Percentiles rank a stretch among this genome's conserved stretches.
Conservation (phyloP, 2,888 invertebrate genomes). For the Microdon myrmicae region DNA sequence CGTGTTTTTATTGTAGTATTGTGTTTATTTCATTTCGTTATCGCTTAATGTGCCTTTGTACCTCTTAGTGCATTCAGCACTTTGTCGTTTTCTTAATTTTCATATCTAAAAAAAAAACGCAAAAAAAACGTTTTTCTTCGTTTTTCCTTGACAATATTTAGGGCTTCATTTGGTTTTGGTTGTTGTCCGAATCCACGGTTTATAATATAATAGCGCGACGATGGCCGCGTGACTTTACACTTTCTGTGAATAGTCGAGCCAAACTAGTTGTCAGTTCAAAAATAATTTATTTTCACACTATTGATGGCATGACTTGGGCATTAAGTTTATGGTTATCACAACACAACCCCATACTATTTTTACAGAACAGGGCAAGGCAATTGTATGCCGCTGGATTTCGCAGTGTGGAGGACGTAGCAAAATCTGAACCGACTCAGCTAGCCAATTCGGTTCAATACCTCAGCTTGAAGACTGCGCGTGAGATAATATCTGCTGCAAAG, state of each 20-base stretch:
- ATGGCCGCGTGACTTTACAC: not conserved
- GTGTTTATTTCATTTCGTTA: too few species aligned
- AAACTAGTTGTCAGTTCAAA: too few species aligned
- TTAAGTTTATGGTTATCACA: not conserved
- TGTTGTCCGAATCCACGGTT: not conserved
- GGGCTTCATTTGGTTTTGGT: too few species aligned
- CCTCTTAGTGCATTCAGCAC: too few species aligned
- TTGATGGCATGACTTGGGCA: not conserved
- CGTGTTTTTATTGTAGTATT: too few species aligned
- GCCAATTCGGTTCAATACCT: constrained; percentile 76
- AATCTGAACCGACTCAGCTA: constrained; percentile 74
- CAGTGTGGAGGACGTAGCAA: constrained; percentile 80
- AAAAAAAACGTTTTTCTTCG: too few species aligned
- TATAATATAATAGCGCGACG: not conserved
- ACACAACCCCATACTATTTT: constrained; percentile 19
- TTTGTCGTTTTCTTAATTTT: too few species aligned
- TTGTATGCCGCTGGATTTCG: constrained; percentile 85
- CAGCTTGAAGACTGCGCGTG: constrained; percentile 77
- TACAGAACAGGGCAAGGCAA: constrained; percentile 84
- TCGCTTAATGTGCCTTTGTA: too few species aligned
- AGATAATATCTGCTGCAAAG: constrained; percentile 89
- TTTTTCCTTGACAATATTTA: too few species aligned
- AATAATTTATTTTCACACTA: not conserved
- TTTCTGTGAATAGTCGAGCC: not conserved
- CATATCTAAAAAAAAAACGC: too few species aligned